phyloP scores from a whole-genome alignment of 2,888 invertebrate species.

The Muschampia plurimacula region DNA sequence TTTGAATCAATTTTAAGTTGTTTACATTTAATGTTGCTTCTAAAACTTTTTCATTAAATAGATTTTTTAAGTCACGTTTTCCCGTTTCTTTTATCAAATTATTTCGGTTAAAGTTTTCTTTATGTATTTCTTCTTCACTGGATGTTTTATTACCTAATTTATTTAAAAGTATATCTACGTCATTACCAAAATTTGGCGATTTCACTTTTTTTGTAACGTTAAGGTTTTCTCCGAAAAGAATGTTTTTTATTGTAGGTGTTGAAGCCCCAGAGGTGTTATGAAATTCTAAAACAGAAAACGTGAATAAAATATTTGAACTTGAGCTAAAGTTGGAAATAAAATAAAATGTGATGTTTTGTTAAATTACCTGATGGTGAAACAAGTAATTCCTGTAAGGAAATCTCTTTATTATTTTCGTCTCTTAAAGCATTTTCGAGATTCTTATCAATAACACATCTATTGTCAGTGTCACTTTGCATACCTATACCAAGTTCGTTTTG shows the following conservation, averaged over 20 bases:
- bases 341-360: background rate
- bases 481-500: background rate
- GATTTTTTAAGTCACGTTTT: background rate
- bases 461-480: background rate
- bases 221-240: constrained; percentile 64
- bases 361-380: constrained; percentile 59
- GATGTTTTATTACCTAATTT: constrained; percentile 9
- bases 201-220: constrained; percentile 26
- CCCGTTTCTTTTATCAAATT: background rate
- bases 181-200: constrained; percentile 33
- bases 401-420: constrained; percentile 55
- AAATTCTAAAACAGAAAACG: constrained; percentile 47
- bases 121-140: background rate
- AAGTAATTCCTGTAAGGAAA: constrained; percentile 64
- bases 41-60: background rate
- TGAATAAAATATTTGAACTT: background rate
- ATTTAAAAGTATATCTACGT: constrained; percentile 22
- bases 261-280: constrained; percentile 55
- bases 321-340: background rate
- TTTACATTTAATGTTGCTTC: background rate
- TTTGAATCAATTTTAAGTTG: background rate
- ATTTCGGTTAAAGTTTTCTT: background rate
- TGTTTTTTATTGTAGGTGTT: constrained; percentile 70
- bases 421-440: constrained; percentile 69
- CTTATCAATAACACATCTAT: constrained; percentile 61